phyloP scores from a whole-genome alignment of 2,113 vertebrate genomes.

The Talpa occidentalis region DNA sequence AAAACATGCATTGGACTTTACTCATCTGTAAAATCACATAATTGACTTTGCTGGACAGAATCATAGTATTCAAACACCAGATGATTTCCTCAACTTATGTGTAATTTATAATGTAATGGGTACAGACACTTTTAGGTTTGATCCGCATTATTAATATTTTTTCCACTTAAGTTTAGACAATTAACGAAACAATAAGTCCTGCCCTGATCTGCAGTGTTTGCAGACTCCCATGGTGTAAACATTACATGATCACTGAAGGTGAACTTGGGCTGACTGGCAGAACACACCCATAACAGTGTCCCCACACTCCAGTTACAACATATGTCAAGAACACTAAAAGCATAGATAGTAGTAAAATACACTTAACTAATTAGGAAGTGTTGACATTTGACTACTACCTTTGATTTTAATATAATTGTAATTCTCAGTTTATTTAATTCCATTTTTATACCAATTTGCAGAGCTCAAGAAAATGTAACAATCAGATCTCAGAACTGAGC shows the following conservation, averaged over 20 bases:
- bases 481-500: neutral
- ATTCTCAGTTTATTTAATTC: conserved; percentile 34
- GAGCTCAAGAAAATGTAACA: neutral
- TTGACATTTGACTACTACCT: conserved; percentile 25
- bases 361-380: neutral
- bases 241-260: neutral
- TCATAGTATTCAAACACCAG: neutral
- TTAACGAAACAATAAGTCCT: neutral
- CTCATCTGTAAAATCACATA: neutral
- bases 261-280: neutral
- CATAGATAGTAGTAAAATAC: neutral
- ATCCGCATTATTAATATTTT: neutral
- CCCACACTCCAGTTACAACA: neutral
- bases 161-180: neutral
- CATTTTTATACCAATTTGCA: conserved; percentile 10
- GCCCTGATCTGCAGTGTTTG: neutral
- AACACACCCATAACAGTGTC: accelerated
- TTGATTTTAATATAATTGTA: neutral
- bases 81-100: neutral
- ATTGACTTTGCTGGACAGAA: neutral
- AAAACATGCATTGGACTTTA: neutral
- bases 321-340: neutral
- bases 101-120: neutral
- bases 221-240: neutral
- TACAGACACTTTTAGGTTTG: neutral